phyloP scores from a whole-genome alignment of 1,140 invertebrate genomes.

The Acyrthosiphon pisum region DNA sequence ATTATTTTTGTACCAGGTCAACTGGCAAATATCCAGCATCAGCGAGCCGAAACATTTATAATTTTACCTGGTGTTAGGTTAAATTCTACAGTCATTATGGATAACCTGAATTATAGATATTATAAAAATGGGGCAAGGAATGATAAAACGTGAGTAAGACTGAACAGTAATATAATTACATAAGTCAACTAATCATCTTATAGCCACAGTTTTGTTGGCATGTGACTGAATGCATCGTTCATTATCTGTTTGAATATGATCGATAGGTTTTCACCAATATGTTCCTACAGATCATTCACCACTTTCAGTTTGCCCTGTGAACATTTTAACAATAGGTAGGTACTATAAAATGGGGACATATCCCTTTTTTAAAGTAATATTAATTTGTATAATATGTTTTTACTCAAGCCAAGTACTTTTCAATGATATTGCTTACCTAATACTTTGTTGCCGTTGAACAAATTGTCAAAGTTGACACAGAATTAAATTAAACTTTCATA shows the following conservation, averaged over 20 bases:
- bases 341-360: no score
- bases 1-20: no score
- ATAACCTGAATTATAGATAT: no score
- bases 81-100: no score
- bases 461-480: constrained; percentile 70
- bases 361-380: not conserved
- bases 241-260: constrained; percentile 65
- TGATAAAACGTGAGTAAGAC: no score
- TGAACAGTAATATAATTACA: no score
- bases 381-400: not conserved
- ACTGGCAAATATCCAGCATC: no score
- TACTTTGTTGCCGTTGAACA: constrained; percentile 72
- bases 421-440: constrained; percentile 65
- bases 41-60: no score
- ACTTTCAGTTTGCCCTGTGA: constrained; percentile 65
- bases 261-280: constrained; percentile 64
- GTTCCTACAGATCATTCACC: constrained; percentile 64
- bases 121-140: no score
- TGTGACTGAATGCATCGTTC: constrained; percentile 65
- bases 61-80: no score
- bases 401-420: not conserved
- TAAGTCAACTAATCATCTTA: constrained; percentile 52
- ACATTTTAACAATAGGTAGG: no score
- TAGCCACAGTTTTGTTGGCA: no score
- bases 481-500: constrained; percentile 71